Evolutionary conservation across 1,140 invertebrate genomes (phyloP).

Genomic region (Trachymyrmex septentrionalis): DNA sequence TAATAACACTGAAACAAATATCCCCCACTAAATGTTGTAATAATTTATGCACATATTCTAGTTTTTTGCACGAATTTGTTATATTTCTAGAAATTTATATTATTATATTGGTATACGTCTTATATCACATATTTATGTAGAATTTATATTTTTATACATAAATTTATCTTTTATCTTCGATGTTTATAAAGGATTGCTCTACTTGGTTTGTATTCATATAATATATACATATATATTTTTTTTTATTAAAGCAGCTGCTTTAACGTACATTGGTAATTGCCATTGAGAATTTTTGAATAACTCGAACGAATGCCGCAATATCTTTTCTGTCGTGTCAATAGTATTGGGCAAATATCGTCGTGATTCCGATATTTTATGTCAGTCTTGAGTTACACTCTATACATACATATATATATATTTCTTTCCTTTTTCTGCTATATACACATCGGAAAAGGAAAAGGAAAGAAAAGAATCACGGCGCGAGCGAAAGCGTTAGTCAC

Average conservation of each 20-base stretch:
- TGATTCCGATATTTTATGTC: no score
- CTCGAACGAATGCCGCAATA: no score
- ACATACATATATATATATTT: neutral
- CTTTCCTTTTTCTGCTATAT: no score
- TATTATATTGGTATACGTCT: neutral
- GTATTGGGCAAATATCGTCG: no score
- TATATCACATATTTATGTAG: neutral
- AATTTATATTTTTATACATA: neutral
- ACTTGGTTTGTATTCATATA: neutral
- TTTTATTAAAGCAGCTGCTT: no score
- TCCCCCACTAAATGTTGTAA: neutral
- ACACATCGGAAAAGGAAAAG: neutral
- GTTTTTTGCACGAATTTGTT: neutral
- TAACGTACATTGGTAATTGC: no score
- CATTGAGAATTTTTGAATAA: no score
- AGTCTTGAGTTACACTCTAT: no score
- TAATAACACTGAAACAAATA: neutral
- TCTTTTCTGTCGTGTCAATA: no score
- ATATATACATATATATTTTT: neutral
- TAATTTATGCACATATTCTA: neutral
- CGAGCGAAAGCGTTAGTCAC: constrained; percentile 36
- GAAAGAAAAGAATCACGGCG: constrained; percentile 4
- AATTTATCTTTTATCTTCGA: neutral
- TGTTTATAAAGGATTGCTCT: neutral
- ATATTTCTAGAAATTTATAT: constrained; percentile 21